Evolutionary conservation across 2,113 vertebrate genomes (phyloP), one percentile per base, ranked within the genome.

Genomic region (Columba livia): DNA sequence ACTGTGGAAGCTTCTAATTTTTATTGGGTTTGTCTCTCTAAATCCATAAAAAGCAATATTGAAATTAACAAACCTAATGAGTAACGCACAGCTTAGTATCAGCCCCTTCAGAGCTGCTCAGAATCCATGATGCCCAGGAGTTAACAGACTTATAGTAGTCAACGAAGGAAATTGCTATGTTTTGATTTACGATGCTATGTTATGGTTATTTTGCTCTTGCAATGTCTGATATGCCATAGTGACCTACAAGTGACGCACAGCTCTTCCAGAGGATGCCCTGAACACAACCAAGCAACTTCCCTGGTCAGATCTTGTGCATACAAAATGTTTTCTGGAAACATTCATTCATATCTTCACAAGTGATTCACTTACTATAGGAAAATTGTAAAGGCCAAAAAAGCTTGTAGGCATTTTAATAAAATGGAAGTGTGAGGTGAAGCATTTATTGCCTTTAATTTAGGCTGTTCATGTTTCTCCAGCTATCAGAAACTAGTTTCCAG

Each of bases 391-490:
- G 64, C 67, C 51, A 86, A 88, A 88, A 89, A 89, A 5, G 6
- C 51, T 90, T 72, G 40, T 64, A 96, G 32, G 65, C 20, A 65
- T 80, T 94, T 94, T 95, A 93, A 93, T 94, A 90, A 93, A 92
- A 90, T 86, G 57, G 78, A 93, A 90, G 94, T 94, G 85, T 93
- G 88, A 95, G 54, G 72, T 96, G 93, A 97, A 94, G 72, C 90
- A 92, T 95, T 96, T 93, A 94, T 69, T 94, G 79, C 77, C 77
- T 90, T 86, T 79, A 80, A 85, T 88, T 84, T 73, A 66, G 78
- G 25, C 24, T 80, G 32, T 69, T 81, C 88, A 3, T 80, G 61
- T 71, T 80, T 93, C 88, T 79, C n/a, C 73, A 90, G 92, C 40
- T 67, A 61, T 79, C 75, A 90, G 62, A 36, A 69, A 61, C 65